These are phyloP conservation scores for Trypoxylus dichotomus DNA, from an alignment of 1,140 invertebrate species.

Conservation along the genomic window DNA sequence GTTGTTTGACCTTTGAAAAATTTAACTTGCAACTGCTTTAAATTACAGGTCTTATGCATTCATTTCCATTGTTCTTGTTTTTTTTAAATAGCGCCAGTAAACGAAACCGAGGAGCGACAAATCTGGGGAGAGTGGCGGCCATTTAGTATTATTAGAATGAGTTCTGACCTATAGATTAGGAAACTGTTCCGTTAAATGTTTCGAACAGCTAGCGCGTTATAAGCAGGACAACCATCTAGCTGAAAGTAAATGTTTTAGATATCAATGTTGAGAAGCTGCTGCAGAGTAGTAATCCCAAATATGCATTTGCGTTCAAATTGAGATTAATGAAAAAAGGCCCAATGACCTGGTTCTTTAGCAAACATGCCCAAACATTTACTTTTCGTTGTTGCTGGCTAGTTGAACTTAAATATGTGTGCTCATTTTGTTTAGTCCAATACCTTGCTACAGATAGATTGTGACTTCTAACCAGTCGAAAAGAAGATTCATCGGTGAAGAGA, in stretches of 20 bases:
- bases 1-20: background rate
- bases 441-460: background rate
- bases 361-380: too few species aligned
- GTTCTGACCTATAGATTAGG: background rate
- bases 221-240: too few species aligned
- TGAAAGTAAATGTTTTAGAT: background rate
- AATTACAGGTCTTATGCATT: background rate
- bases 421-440: background rate
- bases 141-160: background rate
- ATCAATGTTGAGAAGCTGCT: too few species aligned
- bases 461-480: too few species aligned
- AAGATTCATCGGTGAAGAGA: too few species aligned
- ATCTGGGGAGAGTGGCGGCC: background rate
- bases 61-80: background rate
- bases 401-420: background rate
- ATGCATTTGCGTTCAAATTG: background rate
- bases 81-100: too few species aligned
- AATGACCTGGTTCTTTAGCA: too few species aligned
- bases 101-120: background rate
- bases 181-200: background rate
- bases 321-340: too few species aligned
- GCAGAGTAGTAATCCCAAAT: background rate
- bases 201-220: background rate
- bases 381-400: too few species aligned
- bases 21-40: background rate